A percentile compares a stretch with the other conserved stretches of the same genome.
These are phyloP conservation scores for Gasteruption jaculator DNA, from an alignment of 2,888 invertebrate species.

Conservation along the genomic window DNA sequence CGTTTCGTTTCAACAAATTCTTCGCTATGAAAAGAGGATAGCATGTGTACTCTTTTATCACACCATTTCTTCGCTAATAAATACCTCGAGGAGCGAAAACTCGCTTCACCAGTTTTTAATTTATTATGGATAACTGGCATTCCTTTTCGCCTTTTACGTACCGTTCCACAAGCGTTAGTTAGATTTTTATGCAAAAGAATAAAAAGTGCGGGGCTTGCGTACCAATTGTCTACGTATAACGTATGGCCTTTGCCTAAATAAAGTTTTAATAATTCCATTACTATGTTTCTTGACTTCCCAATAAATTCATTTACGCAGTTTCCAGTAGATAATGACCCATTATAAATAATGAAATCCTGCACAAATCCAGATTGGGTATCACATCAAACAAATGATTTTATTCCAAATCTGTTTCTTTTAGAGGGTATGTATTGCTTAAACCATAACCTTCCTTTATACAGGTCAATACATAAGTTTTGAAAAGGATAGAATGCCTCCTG, in stretches of 20 bases:
- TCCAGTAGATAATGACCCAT: neutral
- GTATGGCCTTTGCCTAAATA: slow-evolving; percentile 10
- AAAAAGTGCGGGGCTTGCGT: neutral
- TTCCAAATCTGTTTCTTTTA: slow-evolving; percentile 14
- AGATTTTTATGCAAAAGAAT: neutral
- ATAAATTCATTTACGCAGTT: neutral
- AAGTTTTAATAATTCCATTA: slow-evolving; percentile 3
- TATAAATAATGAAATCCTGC: slow-evolving; percentile 14
- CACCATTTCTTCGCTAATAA: slow-evolving; percentile 6
- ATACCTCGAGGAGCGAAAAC: neutral
- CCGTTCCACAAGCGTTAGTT: slow-evolving; percentile 7
- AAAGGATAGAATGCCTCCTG: slow-evolving; percentile 12
- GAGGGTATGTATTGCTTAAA: slow-evolving; percentile 5
- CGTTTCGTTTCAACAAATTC: slow-evolving; percentile 8
- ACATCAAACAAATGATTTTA: slow-evolving; percentile 9
- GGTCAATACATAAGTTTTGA: slow-evolving; percentile 13
- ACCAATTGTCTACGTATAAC: slow-evolving; percentile 8
- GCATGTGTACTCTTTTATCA: slow-evolving; percentile 7
- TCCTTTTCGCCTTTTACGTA: slow-evolving; percentile 6
- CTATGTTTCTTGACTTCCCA: neutral
- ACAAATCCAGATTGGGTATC: slow-evolving; percentile 11
- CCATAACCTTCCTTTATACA: slow-evolving; percentile 3
- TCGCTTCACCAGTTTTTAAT: slow-evolving; percentile 7
- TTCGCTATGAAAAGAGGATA: neutral
- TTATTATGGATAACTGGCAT: slow-evolving; percentile 1